Evolutionary conservation across 2,797 vertebrate species (phyloP).

Genomic region (Mareca strepera): DNA sequence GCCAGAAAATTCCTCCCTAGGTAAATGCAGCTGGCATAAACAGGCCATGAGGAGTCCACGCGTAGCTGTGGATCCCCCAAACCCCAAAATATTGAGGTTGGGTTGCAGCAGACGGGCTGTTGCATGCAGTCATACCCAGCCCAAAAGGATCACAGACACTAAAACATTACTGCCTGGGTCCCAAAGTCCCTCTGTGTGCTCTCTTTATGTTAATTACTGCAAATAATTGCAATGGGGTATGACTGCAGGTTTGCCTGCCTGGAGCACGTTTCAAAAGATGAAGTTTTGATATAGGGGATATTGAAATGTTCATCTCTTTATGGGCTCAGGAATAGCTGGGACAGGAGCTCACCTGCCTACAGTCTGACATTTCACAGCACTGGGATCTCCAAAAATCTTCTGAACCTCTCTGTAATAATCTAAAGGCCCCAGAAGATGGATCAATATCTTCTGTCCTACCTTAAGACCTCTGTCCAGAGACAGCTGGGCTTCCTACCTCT

Average conservation of each 20-base stretch:
- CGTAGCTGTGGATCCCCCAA: background rate
- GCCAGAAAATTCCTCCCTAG: background rate
- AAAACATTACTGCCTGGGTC: rapidly evolving
- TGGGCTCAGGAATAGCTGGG: background rate
- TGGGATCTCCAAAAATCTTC: background rate
- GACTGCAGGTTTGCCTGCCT: background rate
- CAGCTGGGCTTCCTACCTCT: background rate
- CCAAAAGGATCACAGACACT: background rate
- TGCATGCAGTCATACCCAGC: background rate
- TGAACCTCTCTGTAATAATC: background rate
- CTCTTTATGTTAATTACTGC: background rate
- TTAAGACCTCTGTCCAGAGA: background rate
- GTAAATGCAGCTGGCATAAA: background rate
- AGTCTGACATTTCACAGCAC: background rate
- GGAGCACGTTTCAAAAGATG: background rate
- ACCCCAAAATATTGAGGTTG: background rate
- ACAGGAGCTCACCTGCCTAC: background rate
- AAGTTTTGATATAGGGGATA: background rate
- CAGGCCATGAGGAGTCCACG: rapidly evolving
- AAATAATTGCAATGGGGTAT: background rate
- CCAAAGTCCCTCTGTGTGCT: background rate
- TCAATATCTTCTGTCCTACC: background rate
- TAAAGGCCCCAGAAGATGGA: background rate
- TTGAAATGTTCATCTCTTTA: background rate
- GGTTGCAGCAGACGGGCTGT: background rate